Evolutionary conservation across 2,113 vertebrate species (phyloP), one percentile per base, ranked within the genome.

Genomic region (Alectura lathami): DNA sequence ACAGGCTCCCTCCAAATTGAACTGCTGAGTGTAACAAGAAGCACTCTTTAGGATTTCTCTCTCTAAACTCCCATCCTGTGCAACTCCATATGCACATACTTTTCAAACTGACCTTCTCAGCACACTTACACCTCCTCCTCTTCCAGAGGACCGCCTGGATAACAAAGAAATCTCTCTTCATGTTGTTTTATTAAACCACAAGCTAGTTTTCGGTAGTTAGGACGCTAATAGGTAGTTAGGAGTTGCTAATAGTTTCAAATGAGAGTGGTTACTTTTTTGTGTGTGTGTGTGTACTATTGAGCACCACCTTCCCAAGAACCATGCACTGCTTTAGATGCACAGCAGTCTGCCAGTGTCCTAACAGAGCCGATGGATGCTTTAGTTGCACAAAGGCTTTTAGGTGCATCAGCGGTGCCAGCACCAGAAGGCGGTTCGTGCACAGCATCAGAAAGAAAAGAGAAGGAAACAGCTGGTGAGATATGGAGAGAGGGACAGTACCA

Each of bases 341-440:
- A 42, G 50, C 56, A 86, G 73, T 59, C 88, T 92, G 56, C 27
- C 86, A 79, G 47, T 29, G 57, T 76, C 83, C 96, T 83, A 62
- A 78, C 4, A 57, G 72, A 96, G 91, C 72, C 95, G 94, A 96
- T 68, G 72, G 89, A 86, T 86, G 56, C n/a, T 96, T 87, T 91
- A 91, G 89, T 68, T 96, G 96, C 64, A 85, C 77, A 67, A 89
- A 45, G 60, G 48, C 30, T 88, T 92, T 79, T 59, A 94, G 68
- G 68, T 91, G 21, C 73, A 96, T 21, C 67, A 59, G 45, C 56
- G 89, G 51, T 26, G 83, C 43, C 64, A 83, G 32, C 74, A 90
- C 60, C 80, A 93, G 88, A 47, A 81, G 32, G 27, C 68, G 70
- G 60, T 40, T 86, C 57, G 83, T 45, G 63, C 21, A 78, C 12